Evolutionary conservation across 2,888 invertebrate genomes (phyloP), one percentile per base, ranked within the genome.

Genomic region (Epinotia demarniana): DNA sequence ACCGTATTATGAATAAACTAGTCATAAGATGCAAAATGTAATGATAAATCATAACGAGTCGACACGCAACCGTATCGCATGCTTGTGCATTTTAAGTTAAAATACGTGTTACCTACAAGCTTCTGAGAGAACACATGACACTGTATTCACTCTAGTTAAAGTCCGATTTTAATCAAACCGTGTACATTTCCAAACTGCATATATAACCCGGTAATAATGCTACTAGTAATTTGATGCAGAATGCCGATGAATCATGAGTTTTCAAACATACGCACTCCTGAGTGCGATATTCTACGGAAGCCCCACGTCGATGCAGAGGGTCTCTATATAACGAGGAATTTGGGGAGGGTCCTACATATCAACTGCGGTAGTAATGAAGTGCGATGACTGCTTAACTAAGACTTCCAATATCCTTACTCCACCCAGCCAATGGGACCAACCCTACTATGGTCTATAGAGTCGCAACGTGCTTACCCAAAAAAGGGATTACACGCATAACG

Each of bases 31-130:
- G 13, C 53, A 33, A n/a, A 49, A 61, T 49, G 23, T 23, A 43
- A 43, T 55, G 13, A 19, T 53, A 39, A 68, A 18, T 68, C 27
- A 33, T 61, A 43, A 43, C 55, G 5, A 55, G 61, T 46, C 18
- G 16, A 23, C 68, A 73, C 73, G 68, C 73, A 33, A 27, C 16
- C 62, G 3, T 49, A 5, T 68, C 43, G 73, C 67, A 62, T 68
- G 61, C n/a, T 18, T 43, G 11, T 43, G n/a, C 39, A 27, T 60
- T 23, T 27, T 66, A 19, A n/a, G 13, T 33, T 5, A 23, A 9
- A 27, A 27, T 49, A 64, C 8, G 1, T 63, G 13, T 63, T 46
- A 5, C 0, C 1, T 2, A 1, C 16, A 60, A 33, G 5, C n/a
- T 27, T 39, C 27, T 60, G 16, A 16, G 6, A 27, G 60, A 16